Evolutionary conservation across 2,113 vertebrate genomes (phyloP).

Genomic region (Odocoileus virginianus): DNA sequence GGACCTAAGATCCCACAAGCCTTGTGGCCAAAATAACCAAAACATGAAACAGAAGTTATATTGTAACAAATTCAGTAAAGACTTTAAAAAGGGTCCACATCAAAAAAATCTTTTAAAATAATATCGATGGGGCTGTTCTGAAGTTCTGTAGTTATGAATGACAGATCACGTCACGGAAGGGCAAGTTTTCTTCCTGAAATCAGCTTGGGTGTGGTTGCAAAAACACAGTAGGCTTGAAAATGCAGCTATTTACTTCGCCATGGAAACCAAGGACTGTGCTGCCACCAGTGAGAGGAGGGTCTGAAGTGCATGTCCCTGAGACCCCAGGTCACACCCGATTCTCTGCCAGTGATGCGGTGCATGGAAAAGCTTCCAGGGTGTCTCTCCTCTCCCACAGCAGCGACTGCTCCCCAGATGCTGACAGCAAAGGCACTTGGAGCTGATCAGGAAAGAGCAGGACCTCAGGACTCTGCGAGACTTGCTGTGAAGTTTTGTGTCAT

Average conservation of each 20-base stretch:
- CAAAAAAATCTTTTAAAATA: neutral
- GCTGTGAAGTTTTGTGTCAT: neutral
- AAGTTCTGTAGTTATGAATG: neutral
- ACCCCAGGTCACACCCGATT: neutral
- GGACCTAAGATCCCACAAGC: neutral
- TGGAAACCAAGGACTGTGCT: neutral
- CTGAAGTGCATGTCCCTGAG: rapidly evolving
- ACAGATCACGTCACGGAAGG: neutral
- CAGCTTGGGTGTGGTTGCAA: neutral
- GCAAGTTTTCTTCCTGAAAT: neutral
- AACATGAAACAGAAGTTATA: neutral
- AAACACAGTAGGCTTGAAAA: neutral
- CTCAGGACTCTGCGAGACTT: neutral
- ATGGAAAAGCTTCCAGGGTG: neutral
- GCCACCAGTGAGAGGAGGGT: neutral
- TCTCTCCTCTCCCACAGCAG: neutral
- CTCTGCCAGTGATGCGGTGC: neutral
- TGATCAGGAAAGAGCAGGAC: neutral
- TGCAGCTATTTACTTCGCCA: neutral
- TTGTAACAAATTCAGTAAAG: neutral
- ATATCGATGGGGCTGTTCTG: neutral
- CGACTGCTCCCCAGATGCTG: neutral
- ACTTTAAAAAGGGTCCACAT: neutral
- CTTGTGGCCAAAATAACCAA: neutral
- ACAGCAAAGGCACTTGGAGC: neutral